Conservation (phyloP, 2,888 invertebrate genomes). For the Gymnocheta viridis region DNA sequence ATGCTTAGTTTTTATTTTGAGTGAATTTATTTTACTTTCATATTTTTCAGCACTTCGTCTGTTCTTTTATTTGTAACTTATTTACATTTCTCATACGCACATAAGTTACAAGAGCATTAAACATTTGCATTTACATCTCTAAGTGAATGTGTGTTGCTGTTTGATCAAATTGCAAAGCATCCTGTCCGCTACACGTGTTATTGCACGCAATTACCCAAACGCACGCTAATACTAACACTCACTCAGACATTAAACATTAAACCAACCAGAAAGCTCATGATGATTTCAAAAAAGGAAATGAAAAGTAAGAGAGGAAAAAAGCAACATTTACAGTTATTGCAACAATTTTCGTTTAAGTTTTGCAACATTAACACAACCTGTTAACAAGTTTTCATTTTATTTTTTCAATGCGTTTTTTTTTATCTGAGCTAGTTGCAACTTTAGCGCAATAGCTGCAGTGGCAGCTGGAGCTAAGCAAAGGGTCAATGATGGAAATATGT, state of each 20-base stretch:
- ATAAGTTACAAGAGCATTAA: conserved; percentile 42
- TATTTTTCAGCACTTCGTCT: conserved; percentile 12
- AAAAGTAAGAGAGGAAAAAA: not conserved
- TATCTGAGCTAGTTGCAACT: not conserved
- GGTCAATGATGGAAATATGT: not conserved
- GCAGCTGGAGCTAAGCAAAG: not conserved
- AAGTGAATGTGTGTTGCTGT: not conserved
- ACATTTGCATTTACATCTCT: conserved; percentile 33
- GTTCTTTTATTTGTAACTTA: conserved; percentile 40
- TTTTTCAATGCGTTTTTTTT: conserved; percentile 27
- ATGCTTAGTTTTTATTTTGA: not conserved
- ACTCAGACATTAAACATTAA: conserved; percentile 14
- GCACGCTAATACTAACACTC: conserved; percentile 15
- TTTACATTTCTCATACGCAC: conserved; percentile 59
- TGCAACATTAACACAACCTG: conserved; percentile 61
- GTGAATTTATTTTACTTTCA: not conserved
- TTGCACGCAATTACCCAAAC: conserved; percentile 11
- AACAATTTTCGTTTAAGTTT: conserved; percentile 48
- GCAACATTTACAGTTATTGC: conserved; percentile 17
- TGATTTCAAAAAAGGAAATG: conserved; percentile 5
- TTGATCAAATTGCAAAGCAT: conserved; percentile 58
- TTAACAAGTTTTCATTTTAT: conserved; percentile 49
- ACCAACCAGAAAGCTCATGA: conserved; percentile 19
- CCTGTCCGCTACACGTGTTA: conserved; percentile 70
- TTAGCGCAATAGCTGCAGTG: not conserved